Evolutionary conservation across 2,113 vertebrate genomes (phyloP).

Genomic region (Nothocercus julius): DNA sequence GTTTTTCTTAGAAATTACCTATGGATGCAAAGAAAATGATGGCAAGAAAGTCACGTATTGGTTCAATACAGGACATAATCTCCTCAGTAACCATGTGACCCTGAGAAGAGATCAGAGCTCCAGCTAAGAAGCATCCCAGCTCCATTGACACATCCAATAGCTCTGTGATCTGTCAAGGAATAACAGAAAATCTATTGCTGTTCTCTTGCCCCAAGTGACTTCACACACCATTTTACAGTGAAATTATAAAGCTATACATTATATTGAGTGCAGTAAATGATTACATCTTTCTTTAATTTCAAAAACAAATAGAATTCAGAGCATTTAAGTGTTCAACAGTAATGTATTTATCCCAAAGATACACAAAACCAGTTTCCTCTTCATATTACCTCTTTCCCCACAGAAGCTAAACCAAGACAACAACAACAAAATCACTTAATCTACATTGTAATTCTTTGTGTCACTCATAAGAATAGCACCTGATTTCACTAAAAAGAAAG

Average conservation of each 20-base stretch:
- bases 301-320: background rate
- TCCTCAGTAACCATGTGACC: slow-evolving; percentile 92
- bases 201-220: background rate
- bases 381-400: background rate
- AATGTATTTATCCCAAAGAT: background rate
- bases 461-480: background rate
- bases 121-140: slow-evolving; percentile 95
- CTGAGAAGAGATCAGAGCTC: slow-evolving; percentile 93
- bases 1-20: slow-evolving; percentile 78
- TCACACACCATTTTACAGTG: background rate
- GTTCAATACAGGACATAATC: slow-evolving; percentile 89
- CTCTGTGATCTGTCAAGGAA: slow-evolving; percentile 86
- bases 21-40: slow-evolving; percentile 98
- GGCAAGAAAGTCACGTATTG: slow-evolving; percentile 94
- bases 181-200: background rate
- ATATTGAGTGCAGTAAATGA: background rate
- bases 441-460: background rate
- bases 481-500: background rate
- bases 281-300: background rate
- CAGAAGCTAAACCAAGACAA: background rate
- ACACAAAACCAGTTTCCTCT: background rate
- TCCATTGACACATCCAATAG: slow-evolving; percentile 95
- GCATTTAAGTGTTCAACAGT: background rate
- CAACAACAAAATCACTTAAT: background rate
- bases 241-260: background rate